Percentiles rank a stretch among this genome's conserved stretches.
These are phyloP conservation scores for Pollenia griseotomentosa DNA, from an alignment of 2,888 invertebrate species.

Conservation along the genomic window DNA sequence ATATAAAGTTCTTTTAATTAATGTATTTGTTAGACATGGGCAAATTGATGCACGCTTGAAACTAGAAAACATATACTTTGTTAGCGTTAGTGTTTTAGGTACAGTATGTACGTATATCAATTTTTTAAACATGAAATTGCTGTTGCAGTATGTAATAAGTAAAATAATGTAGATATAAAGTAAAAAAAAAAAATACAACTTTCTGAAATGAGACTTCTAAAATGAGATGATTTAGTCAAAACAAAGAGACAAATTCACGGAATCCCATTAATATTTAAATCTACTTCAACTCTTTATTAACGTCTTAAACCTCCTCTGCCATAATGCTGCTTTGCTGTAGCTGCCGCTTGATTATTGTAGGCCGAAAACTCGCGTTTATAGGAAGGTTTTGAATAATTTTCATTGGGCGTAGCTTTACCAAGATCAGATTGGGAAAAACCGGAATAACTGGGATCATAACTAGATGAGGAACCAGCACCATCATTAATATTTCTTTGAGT, in stretches of 20 bases:
- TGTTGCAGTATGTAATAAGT: too few species aligned
- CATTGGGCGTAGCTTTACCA: background rate
- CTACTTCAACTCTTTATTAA: background rate
- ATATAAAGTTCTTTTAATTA: too few species aligned
- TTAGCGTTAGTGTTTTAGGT: too few species aligned
- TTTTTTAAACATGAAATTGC: too few species aligned
- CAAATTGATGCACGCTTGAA: too few species aligned
- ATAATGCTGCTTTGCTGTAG: conserved; percentile 51
- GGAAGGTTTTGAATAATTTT: background rate
- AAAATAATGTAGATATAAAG: too few species aligned
- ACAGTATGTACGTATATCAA: too few species aligned
- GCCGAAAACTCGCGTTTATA: background rate
- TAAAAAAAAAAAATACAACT: too few species aligned
- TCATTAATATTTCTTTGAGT: background rate
- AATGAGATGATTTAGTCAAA: background rate
- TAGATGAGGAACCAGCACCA: conserved; percentile 1
- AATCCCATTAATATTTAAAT: background rate
- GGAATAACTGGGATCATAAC: conserved; percentile 40
- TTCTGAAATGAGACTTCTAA: too few species aligned
- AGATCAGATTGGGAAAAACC: background rate
- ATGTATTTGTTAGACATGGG: too few species aligned
- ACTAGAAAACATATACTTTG: too few species aligned
- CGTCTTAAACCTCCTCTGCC: conserved; percentile 73
- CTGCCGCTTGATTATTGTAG: background rate
- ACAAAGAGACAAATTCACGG: background rate